phyloP scores from a whole-genome alignment of 1,140 invertebrate genomes.

The Diploscapter pachys region DNA sequence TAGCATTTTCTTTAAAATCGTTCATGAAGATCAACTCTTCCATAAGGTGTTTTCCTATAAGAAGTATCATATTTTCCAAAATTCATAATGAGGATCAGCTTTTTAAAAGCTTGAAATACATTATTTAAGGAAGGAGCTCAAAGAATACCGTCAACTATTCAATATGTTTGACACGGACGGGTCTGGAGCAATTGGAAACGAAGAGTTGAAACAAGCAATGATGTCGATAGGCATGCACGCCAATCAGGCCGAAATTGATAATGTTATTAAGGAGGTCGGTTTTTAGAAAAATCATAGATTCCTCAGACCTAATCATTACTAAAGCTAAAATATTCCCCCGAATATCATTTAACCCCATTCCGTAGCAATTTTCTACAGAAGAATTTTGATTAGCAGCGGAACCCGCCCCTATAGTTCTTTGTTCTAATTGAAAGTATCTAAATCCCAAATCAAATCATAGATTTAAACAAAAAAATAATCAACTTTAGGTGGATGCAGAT shows the following conservation, averaged over 20 bases:
- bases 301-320: background rate
- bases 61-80: too few relatives aligned
- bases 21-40: background rate
- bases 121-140: slow-evolving; percentile 38
- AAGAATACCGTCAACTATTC: slow-evolving; percentile 53
- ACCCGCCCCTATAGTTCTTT: background rate
- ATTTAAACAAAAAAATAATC: slow-evolving; percentile 4
- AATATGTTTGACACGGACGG: slow-evolving; percentile 59
- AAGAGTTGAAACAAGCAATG: slow-evolving; percentile 55
- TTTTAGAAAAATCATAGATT: slow-evolving; percentile 4
- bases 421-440: background rate
- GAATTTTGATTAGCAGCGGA: background rate
- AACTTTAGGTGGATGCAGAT: slow-evolving; percentile 54
- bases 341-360: background rate
- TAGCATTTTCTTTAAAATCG: too few relatives aligned
- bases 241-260: slow-evolving; percentile 50
- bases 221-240: slow-evolving; percentile 50
- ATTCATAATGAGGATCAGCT: too few relatives aligned
- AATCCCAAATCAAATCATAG: background rate
- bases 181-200: slow-evolving; percentile 53
- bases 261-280: slow-evolving; percentile 51
- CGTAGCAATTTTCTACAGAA: background rate
- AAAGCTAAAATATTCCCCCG: background rate
- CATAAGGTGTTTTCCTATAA: too few relatives aligned
- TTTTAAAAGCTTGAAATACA: background rate